Base-by-base conservation (phyloP, 2,113 vertebrate genomes). In the Hypomesus transpacificus region DNA sequence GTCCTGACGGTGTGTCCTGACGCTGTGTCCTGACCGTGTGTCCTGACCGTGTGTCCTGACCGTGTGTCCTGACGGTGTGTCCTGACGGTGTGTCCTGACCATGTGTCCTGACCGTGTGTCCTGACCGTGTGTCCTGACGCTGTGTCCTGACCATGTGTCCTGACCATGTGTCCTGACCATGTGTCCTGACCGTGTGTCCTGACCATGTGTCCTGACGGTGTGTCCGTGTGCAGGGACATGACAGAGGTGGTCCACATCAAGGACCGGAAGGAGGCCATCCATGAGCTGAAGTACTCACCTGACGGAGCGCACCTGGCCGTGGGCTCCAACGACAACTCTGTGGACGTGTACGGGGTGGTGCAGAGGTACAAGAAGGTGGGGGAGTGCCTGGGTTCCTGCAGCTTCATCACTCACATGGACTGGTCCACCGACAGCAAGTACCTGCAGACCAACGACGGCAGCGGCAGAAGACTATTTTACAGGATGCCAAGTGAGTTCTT, bases 171-270 rank as follows among this genome's bases (percentile, higher is more conserved):
- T n/a, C n/a, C n/a, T n/a, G n/a, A n/a, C n/a, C n/a, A n/a, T n/a
- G n/a, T n/a, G n/a, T n/a, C n/a, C n/a, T n/a, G n/a, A n/a, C n/a
- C n/a, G n/a, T n/a, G n/a, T n/a, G n/a, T n/a, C n/a, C n/a, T n/a
- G n/a, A n/a, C n/a, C n/a, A n/a, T n/a, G n/a, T n/a, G n/a, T 2
- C 53, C 16, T n/a, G 16, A 8, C 57, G 1, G 8, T 3, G n/a
- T 17, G 52, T 8, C 52, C 0, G n/a, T 20, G 5, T 69, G 6
- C 91, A 99, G 97, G 92, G 97, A 98, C 88, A 98, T 99, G 97
- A 98, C 97, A 13, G 97, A 98, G 89, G 97, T 98, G 86, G 96
- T 99, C 72, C 97, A 98, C 91, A 93, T 99, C 88, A 98, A 98
- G 92, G 97, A 99, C 89, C 94, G 96, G 85, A 98, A 98, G 84